Evolutionary conservation across 1,140 invertebrate species (phyloP).

Genomic region (Cylas formicarius): DNA sequence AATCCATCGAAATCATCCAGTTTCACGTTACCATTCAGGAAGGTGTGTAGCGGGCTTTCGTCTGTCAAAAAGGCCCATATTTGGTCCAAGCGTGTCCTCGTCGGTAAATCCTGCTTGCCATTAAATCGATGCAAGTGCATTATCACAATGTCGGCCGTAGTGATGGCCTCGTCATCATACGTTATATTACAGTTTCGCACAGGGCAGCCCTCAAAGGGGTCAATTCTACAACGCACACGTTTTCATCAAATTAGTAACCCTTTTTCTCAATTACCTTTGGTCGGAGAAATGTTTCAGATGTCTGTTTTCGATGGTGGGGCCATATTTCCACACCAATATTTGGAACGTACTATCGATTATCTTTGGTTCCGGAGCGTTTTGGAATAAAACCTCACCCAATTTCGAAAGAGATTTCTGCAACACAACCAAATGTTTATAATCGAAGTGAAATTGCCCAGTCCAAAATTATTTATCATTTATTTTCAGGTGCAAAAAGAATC

Average conservation of each 20-base stretch:
- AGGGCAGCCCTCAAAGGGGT: slow-evolving; percentile 51
- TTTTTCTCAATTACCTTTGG: slow-evolving; percentile 19
- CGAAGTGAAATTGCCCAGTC: too few species aligned
- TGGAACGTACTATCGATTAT: slow-evolving; percentile 25
- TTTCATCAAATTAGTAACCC: not conserved
- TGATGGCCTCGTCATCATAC: slow-evolving; percentile 42
- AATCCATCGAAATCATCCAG: slow-evolving; percentile 48
- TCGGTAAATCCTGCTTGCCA: slow-evolving; percentile 38
- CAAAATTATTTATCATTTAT: too few species aligned
- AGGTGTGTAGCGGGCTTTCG: slow-evolving; percentile 52
- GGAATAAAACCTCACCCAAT: slow-evolving; percentile 35
- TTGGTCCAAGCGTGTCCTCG: slow-evolving; percentile 39
- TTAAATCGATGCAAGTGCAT: slow-evolving; percentile 50
- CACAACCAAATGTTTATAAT: too few species aligned
- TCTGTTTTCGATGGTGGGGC: slow-evolving; percentile 33
- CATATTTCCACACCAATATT: slow-evolving; percentile 43
- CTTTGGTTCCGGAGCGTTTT: slow-evolving; percentile 27
- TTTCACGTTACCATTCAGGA: slow-evolving; percentile 37
- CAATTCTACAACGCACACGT: slow-evolving; percentile 27
- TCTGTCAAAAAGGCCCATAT: slow-evolving; percentile 57
- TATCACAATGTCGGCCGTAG: slow-evolving; percentile 48
- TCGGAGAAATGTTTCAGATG: slow-evolving; percentile 34
- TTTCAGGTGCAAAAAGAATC: too few species aligned
- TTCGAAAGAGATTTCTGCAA: slow-evolving; percentile 31
- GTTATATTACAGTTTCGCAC: slow-evolving; percentile 49